These are phyloP conservation scores for Oscheius sp. DNA, from an alignment of 2,888 invertebrate genomes.

Conservation along the genomic window DNA sequence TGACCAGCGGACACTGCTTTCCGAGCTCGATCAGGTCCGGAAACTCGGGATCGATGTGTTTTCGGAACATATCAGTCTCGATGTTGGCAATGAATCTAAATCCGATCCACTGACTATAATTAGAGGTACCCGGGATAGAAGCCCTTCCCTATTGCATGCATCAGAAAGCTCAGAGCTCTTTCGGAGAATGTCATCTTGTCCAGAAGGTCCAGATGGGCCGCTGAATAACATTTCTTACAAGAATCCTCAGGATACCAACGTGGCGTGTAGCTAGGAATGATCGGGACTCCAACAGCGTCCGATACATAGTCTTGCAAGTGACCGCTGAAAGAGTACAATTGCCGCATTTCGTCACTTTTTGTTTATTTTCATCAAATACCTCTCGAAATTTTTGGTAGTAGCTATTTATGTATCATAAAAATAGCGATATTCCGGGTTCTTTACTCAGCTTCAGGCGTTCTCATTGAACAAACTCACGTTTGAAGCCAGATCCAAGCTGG, in stretches of 20 bases:
- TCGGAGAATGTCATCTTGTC: slow-evolving; percentile 60
- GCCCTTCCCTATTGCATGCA: slow-evolving; percentile 10
- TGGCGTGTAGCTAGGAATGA: slow-evolving; percentile 55
- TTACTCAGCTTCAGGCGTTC: too few species aligned
- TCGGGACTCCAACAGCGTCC: slow-evolving; percentile 56
- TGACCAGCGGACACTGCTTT: slow-evolving; percentile 39
- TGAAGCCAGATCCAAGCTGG: slow-evolving; percentile 58
- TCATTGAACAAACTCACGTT: slow-evolving; percentile 15
- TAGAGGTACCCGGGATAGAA: slow-evolving; percentile 5
- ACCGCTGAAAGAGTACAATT: slow-evolving; percentile 43
- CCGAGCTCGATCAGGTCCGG: slow-evolving; percentile 52
- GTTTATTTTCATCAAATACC: background rate
- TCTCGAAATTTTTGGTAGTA: background rate
- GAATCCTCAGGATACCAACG: background rate
- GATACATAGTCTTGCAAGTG: slow-evolving; percentile 63
- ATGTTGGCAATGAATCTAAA: slow-evolving; percentile 37
- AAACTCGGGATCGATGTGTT: slow-evolving; percentile 47
- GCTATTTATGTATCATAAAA: too few species aligned
- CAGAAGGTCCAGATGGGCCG: slow-evolving; percentile 6
- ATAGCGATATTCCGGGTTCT: too few species aligned
- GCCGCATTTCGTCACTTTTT: background rate
- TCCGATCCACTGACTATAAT: background rate
- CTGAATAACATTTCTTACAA: slow-evolving; percentile 46
- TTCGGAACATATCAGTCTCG: slow-evolving; percentile 51
- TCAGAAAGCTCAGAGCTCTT: slow-evolving; percentile 55